Conservation (phyloP, 2,113 vertebrate genomes). For the Phaethornis superciliosus region DNA sequence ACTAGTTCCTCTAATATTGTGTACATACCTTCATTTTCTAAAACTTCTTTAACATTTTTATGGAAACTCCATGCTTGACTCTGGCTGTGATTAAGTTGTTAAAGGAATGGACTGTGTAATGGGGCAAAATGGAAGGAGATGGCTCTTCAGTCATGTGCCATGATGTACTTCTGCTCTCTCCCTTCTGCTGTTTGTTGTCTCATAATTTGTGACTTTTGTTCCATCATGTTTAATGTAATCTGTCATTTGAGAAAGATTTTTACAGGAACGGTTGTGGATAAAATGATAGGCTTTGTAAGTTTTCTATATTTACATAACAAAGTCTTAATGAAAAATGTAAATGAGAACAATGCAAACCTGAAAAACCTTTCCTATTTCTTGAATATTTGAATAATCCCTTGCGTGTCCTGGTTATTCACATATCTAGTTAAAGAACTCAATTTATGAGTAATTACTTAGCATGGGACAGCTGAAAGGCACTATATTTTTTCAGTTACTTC, state of each 20-base stretch:
- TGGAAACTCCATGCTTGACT: neutral
- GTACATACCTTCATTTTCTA: neutral
- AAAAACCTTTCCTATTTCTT: neutral
- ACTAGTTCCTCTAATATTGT: neutral
- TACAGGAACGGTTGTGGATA: neutral
- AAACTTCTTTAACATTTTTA: neutral
- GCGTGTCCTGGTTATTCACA: neutral
- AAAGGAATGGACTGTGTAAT: neutral
- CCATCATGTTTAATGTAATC: neutral
- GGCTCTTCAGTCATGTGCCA: neutral
- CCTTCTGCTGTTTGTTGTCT: neutral
- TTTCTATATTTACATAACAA: neutral
- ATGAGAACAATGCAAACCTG: neutral
- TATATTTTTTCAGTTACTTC: neutral
- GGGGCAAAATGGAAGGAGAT: neutral
- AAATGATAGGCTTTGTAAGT: neutral
- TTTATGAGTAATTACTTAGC: neutral
- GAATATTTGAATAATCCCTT: neutral
- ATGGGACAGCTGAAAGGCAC: neutral
- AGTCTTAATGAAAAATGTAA: neutral
- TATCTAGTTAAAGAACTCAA: neutral
- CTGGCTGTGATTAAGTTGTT: neutral
- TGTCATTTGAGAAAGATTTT: neutral
- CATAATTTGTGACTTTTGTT: neutral
- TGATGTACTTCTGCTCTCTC: neutral